phyloP scores from a whole-genome alignment of 2,113 vertebrate species.

The Oenanthe melanoleuca region DNA sequence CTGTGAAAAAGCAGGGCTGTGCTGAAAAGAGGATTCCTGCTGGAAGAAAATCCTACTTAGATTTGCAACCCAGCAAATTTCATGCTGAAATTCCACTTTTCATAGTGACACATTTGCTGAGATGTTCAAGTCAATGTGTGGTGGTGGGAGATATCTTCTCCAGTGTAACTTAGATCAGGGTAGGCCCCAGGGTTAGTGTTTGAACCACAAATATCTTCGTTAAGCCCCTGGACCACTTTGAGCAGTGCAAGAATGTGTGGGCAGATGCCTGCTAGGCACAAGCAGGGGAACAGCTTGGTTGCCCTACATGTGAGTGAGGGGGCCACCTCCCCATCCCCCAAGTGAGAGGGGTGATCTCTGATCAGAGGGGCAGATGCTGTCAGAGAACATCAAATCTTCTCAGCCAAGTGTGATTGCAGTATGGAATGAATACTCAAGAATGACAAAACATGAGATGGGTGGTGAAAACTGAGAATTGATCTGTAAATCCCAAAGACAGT shows the following conservation, averaged over 20 bases:
- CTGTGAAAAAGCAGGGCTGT: neutral
- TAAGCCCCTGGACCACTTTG: neutral
- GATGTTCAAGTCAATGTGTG: neutral
- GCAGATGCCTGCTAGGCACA: neutral
- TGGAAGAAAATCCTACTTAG: fast-evolving
- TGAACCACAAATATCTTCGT: fast-evolving
- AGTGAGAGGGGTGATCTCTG: neutral
- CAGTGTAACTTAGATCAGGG: neutral
- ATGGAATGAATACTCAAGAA: neutral
- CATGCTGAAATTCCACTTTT: neutral
- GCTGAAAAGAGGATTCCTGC: neutral
- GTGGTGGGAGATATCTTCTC: neutral
- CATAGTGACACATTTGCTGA: neutral
- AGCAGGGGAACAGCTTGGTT: neutral
- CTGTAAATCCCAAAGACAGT: neutral
- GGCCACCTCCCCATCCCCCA: fast-evolving
- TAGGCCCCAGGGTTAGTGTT: neutral
- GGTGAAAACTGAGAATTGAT: neutral
- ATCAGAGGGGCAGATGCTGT: neutral
- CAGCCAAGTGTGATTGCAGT: neutral
- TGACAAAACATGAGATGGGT: neutral
- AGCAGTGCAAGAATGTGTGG: neutral
- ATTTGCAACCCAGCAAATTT: neutral
- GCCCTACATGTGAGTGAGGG: neutral
- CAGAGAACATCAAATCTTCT: neutral